Conservation (phyloP, 2,113 vertebrate genomes). For the Ctenodactylus gundi region DNA sequence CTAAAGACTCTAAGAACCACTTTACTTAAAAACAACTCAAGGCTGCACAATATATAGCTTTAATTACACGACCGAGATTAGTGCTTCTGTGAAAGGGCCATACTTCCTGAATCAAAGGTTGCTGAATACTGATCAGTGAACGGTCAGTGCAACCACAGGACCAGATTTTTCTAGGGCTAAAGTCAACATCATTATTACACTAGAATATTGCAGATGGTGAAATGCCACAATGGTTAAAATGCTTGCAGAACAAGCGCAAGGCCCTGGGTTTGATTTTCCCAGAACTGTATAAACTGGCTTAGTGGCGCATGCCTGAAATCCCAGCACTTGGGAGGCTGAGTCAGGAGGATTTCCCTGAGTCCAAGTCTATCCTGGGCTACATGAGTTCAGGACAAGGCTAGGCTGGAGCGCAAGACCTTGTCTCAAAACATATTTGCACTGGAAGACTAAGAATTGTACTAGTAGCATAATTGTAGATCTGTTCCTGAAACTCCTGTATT, state of each 20-base stretch:
- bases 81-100: background rate
- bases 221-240: no score
- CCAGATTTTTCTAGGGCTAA: background rate
- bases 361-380: no score
- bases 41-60: background rate
- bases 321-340: no score
- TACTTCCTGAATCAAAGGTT: background rate
- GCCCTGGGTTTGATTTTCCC: no score
- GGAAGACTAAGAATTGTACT: background rate
- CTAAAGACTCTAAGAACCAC: background rate
- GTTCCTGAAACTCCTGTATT: background rate
- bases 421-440: no score
- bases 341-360: no score
- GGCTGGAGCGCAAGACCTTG: no score
- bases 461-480: background rate
- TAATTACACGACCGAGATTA: background rate
- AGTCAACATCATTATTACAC: background rate
- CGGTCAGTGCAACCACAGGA: background rate
- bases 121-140: background rate
- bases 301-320: no score
- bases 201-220: no score
- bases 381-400: no score
- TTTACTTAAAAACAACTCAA: conserved; percentile 26
- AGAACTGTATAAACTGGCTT: no score
- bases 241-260: no score